A percentile compares a stretch with the other conserved stretches of the same genome.
These are phyloP conservation scores for Tetrax tetrax DNA, from an alignment of 2,113 vertebrate species.

Conservation along the genomic window DNA sequence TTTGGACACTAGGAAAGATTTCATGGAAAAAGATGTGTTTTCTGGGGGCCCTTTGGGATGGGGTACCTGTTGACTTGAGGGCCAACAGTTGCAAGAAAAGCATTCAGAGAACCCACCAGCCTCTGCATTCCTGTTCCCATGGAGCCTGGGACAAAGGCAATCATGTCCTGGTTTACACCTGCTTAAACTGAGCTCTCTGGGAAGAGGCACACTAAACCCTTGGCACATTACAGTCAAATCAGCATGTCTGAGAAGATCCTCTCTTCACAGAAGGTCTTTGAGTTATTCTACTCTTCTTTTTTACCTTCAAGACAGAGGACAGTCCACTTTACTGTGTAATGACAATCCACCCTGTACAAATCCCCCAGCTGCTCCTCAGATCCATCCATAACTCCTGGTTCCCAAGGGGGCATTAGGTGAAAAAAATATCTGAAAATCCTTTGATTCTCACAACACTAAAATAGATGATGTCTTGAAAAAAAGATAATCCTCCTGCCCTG, in stretches of 20 bases:
- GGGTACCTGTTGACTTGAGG: background rate
- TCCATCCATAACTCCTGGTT: background rate
- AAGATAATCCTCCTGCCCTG: background rate
- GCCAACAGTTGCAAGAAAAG: background rate
- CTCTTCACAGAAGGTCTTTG: background rate
- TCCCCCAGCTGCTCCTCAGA: background rate
- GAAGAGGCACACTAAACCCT: background rate
- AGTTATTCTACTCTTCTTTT: background rate
- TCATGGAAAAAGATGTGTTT: background rate
- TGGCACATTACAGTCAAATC: background rate
- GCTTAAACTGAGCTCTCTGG: background rate
- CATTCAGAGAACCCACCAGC: background rate
- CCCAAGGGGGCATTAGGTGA: background rate
- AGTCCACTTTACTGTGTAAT: background rate
- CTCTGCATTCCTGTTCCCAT: background rate
- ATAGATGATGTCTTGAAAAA: background rate
- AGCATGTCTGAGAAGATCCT: background rate
- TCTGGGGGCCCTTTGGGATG: background rate
- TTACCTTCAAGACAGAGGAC: background rate
- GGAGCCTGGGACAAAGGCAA: background rate
- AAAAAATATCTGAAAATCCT: background rate
- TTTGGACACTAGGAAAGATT: background rate
- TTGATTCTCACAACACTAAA: background rate
- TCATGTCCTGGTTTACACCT: background rate
- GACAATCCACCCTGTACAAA: background rate